Evolutionary conservation across 2,113 vertebrate species (phyloP).

Genomic region (Notiomystis cincta): DNA sequence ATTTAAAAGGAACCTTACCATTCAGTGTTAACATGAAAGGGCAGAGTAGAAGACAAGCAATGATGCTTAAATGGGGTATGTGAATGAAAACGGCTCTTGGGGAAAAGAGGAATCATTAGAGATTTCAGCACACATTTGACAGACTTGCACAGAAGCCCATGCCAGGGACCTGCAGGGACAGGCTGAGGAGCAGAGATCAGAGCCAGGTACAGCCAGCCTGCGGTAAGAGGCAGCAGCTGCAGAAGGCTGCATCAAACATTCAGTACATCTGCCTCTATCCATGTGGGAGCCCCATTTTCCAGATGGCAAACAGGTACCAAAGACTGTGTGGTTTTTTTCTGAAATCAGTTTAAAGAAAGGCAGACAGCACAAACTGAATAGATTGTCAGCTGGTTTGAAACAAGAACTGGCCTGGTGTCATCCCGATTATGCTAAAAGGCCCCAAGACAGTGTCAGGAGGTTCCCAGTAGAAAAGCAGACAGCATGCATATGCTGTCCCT

Average conservation of each 20-base stretch:
- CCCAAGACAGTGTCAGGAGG: neutral
- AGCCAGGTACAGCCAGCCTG: neutral
- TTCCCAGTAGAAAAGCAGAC: neutral
- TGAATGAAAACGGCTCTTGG: neutral
- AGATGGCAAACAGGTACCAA: slow-evolving; percentile 15
- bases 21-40: neutral
- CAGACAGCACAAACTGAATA: neutral
- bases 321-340: neutral
- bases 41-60: neutral
- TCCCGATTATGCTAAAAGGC: neutral
- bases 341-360: neutral
- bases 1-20: neutral
- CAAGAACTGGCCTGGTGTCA: neutral
- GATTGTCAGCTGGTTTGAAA: neutral
- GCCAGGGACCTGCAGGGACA: neutral
- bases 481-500: neutral
- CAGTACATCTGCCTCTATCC: neutral
- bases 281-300: neutral
- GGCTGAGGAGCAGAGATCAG: neutral
- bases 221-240: neutral
- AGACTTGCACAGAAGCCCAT: neutral
- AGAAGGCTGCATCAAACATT: neutral
- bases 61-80: rapidly evolving
- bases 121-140: neutral
- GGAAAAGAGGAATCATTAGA: neutral